These are phyloP conservation scores for Heliornis fulica DNA, from an alignment of 2,113 vertebrate species.

Conservation along the genomic window DNA sequence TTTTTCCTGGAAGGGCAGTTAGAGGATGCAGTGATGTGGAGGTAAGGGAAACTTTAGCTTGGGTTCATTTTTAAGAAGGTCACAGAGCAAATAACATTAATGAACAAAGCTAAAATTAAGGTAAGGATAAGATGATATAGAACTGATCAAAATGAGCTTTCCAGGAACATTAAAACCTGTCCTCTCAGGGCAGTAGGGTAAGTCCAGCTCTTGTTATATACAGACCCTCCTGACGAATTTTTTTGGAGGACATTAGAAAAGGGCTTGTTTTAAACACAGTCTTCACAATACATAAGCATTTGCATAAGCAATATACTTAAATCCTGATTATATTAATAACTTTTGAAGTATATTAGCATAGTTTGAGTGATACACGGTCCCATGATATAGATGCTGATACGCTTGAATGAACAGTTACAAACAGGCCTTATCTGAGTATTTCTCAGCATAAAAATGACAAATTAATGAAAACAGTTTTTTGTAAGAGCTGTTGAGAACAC, in stretches of 20 bases:
- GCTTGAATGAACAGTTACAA: background rate
- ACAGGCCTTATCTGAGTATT: background rate
- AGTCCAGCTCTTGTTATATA: background rate
- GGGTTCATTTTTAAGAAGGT: background rate
- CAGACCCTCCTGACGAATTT: too few relatives aligned
- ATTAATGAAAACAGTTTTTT: background rate
- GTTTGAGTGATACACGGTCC: background rate
- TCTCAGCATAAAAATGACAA: background rate
- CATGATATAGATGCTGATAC: too few relatives aligned
- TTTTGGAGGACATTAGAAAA: background rate
- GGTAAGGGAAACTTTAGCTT: background rate
- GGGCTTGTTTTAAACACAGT: background rate
- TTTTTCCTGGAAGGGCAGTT: background rate
- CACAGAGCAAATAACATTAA: background rate
- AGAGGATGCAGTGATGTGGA: background rate
- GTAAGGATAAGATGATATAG: background rate
- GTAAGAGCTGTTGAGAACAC: background rate
- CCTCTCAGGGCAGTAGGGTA: background rate
- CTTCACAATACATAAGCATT: background rate
- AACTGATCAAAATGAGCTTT: background rate
- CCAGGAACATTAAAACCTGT: background rate
- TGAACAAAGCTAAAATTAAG: background rate
- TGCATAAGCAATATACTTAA: background rate
- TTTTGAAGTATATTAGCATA: background rate
- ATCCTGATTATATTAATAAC: background rate